Percentiles rank a stretch among this genome's conserved stretches.
Evolutionary conservation across 2,797 vertebrate species (phyloP).

Genomic region (Xiphorhynchus erythropygius): DNA sequence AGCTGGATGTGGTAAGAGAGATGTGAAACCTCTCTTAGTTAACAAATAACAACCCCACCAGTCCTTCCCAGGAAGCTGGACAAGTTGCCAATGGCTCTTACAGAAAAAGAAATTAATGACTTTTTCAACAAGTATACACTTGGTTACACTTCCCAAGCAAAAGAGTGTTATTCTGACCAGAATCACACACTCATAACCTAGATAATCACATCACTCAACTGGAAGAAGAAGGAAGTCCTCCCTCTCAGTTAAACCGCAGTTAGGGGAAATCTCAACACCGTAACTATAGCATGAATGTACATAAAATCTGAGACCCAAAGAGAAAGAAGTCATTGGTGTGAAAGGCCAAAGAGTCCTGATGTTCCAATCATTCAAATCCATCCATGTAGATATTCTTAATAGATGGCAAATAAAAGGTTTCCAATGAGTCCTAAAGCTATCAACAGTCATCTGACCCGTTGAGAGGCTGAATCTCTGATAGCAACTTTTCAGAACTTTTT

Average conservation of each 20-base stretch:
- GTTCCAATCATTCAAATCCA: neutral
- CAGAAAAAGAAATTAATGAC: slow-evolving; percentile 3
- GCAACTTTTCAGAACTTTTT: neutral
- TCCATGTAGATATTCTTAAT: neutral
- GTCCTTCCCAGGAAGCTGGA: slow-evolving; percentile 9
- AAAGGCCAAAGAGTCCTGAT: neutral
- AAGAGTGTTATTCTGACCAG: neutral
- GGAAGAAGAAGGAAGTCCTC: neutral
- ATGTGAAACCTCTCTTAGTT: neutral
- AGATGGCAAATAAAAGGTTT: neutral
- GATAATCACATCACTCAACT: neutral
- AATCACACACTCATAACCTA: neutral
- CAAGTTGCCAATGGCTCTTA: neutral
- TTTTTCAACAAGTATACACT: slow-evolving; percentile 26
- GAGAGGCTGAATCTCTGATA: neutral
- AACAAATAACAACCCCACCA: neutral
- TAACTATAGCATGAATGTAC: neutral
- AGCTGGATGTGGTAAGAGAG: neutral
- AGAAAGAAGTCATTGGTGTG: neutral
- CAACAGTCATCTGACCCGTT: neutral
- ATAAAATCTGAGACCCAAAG: neutral
- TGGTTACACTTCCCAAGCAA: neutral
- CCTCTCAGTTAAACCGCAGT: neutral
- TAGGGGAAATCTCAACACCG: neutral
- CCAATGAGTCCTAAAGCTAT: neutral